phyloP scores from a whole-genome alignment of 2,888 invertebrate species.

The Protodeltote pygarga region DNA sequence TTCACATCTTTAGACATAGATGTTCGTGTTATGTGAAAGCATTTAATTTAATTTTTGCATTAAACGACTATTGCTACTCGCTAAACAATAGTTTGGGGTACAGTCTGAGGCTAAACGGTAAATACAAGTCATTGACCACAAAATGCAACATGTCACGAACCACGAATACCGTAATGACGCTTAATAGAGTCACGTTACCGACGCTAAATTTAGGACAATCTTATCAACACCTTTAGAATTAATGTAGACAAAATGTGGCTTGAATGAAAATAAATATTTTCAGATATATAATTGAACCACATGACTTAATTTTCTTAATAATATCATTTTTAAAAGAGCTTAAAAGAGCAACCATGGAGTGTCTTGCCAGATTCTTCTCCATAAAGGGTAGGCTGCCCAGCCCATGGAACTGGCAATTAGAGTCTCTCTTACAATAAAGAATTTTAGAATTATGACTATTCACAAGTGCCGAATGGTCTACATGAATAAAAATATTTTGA shows the following conservation, averaged over 20 bases:
- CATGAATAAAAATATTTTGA: no score
- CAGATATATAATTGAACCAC: no score
- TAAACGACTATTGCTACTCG: constrained; percentile 37
- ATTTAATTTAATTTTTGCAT: constrained; percentile 22
- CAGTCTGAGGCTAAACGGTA: constrained; percentile 66
- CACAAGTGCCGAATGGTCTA: no score
- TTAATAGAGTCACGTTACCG: constrained; percentile 62
- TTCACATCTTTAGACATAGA: constrained; percentile 9
- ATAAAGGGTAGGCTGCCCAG: no score
- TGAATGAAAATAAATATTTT: constrained; percentile 20
- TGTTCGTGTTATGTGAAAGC: constrained; percentile 21
- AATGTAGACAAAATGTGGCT: constrained; percentile 30
- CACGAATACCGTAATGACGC: constrained; percentile 68
- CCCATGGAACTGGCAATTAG: no score
- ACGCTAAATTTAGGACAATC: constrained; percentile 61
- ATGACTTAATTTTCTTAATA: no score
- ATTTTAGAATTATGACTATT: no score
- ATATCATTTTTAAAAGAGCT: no score
- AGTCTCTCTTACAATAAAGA: no score
- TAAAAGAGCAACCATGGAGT: no score
- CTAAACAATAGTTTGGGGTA: constrained; percentile 56
- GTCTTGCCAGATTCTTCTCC: no score
- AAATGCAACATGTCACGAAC: constrained; percentile 66
- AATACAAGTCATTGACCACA: constrained; percentile 75
- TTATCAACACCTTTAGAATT: constrained; percentile 36